A percentile compares a stretch with the other conserved stretches of the same genome.
These are phyloP conservation scores for Augochlora pura DNA, from an alignment of 1,140 invertebrate genomes.

Conservation along the genomic window DNA sequence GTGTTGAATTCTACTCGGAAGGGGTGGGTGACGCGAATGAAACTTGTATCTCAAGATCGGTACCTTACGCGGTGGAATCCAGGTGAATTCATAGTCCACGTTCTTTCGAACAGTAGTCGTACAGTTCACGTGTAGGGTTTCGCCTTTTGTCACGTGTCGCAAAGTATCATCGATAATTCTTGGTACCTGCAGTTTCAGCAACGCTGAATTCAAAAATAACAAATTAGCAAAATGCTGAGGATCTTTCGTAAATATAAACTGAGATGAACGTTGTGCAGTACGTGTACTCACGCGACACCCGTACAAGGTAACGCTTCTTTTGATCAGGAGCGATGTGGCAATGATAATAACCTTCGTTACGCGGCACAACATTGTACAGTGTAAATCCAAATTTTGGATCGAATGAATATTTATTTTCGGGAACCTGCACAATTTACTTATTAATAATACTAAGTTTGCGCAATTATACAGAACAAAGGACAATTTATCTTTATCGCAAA, in stretches of 20 bases:
- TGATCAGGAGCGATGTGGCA: conserved; percentile 77
- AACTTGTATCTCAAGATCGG: neutral
- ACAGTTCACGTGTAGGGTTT: conserved; percentile 66
- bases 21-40: neutral
- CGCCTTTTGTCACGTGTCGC: conserved; percentile 63
- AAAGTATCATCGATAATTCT: conserved; percentile 58
- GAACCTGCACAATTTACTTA: conserved; percentile 21
- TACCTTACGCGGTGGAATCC: conserved; percentile 63
- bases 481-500: no score
- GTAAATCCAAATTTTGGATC: conserved; percentile 83
- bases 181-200: conserved; percentile 48
- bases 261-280: no score
- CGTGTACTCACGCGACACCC: conserved; percentile 76
- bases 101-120: conserved; percentile 43
- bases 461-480: conserved; percentile 29
- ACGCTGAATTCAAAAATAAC: conserved; percentile 23
- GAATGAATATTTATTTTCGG: conserved; percentile 75
- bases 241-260: no score
- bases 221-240: no score
- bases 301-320: conserved; percentile 69
- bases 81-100: conserved; percentile 52
- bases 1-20: neutral
- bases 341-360: conserved; percentile 72
- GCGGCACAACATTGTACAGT: conserved; percentile 77
- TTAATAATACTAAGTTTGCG: no score